Base-by-base conservation (phyloP, 2,888 invertebrate genomes). In the Heliothis peltigera region DNA sequence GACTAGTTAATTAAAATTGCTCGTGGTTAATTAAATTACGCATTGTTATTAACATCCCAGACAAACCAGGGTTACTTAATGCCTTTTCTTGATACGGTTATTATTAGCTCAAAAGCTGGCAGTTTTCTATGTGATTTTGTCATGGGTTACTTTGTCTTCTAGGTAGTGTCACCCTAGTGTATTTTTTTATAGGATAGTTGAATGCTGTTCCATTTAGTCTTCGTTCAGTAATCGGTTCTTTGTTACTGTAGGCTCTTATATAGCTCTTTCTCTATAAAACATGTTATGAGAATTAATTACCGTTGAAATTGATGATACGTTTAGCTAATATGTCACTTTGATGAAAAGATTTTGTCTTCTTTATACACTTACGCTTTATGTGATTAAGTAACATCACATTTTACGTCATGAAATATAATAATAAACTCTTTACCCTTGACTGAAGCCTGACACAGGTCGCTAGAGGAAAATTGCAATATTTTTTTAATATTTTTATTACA, bases 391-490 rank as follows among this genome's bases (percentile, higher is more conserved):
- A 46, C 15, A 5, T 46, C 21, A 15, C 21, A 21, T 12, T 21
- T 46, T 46, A 21, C 15, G 10, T 18, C 19, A 61, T 46, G 63
- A 67, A 15, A n/a, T 44, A 18, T 44, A 2, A 8, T 5, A 2
- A 49, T 32, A 17, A 66, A 60, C 64, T 60, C 69, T 65, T 63
- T 42, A 4, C 10, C 51, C 28, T 46, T 47, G 54, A 64, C 15
- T 25, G 25, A 46, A 44, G 49, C 48, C 25, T 70, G 61, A 70
- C 59, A 63, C 51, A 80, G 73, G 58, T 58, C 35, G 28, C 49
- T 69, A 61, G 74, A 60, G 54, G 62, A 83, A 89, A 84, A 89
- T 86, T 85, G 82, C 81, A 85, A 62, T 81, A 70, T 80, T 80
- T 76, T 83, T 39, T 82, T 76, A 77, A 79, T 80, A 78, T 83